Evolutionary conservation across 2,797 vertebrate genomes (phyloP), one percentile per base, ranked within the genome.

Genomic region (Sebastes oblongus): DNA sequence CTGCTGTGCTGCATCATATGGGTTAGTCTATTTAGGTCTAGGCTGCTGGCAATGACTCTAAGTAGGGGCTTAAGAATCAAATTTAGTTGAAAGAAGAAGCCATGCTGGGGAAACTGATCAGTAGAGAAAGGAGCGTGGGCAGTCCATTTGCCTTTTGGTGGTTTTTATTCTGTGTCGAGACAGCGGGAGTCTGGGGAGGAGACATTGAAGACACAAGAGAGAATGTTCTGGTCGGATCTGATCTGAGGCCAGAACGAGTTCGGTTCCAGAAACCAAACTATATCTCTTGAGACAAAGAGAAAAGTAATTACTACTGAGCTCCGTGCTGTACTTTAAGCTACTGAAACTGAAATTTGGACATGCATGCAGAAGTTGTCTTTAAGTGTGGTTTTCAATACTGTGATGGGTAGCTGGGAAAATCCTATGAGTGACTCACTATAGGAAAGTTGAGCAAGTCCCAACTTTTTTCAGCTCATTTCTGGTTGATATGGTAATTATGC

Each of bases 21-120:
- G 65, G 81, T 25, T 50, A 79, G 86, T 89, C 91, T 94, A 94
- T 95, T 95, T 94, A 94, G 86, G 89, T 93, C 88, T 67, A 50
- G 16, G 62, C 64, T 81, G 74, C 86, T 93, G 92, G 92, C 93
- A 90, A 30, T 34, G 62, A 72, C 84, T 82, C 71, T 61, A 80
- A 84, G 81, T 76, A 75, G 79, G 72, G 91, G 84, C 84, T 93
- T 90, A 92, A 91, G 86, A 83, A 85, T 82, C 90, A 93, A 91
- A 92, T 85, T 90, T 90, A 91, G 89, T 75, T 88, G 82, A 93
- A 82, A 89, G 81, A 69, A 89, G 87, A 88, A 72, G 75, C 73
- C 60, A 83, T 64, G 18, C 56, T 34, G 59, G 73, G 78, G 27
- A 85, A 87, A 88, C 8, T 27, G 67, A 90, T 81, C 66, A 60